These are phyloP conservation scores for Sphaerophoria rueppellii DNA, from an alignment of 2,888 invertebrate species.

Conservation along the genomic window DNA sequence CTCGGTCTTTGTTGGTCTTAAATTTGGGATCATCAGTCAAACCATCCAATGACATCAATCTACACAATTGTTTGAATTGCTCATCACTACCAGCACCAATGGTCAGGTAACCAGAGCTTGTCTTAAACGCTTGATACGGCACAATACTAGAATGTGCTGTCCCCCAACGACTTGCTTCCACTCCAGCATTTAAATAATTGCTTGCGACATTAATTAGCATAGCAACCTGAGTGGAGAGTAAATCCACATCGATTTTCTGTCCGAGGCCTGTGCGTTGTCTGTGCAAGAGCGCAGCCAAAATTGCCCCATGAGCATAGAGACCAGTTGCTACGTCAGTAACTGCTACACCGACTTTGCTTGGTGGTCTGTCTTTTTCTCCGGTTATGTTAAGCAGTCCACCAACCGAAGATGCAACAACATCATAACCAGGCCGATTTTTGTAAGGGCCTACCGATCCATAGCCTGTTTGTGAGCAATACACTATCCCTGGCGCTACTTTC, in stretches of 20 bases:
- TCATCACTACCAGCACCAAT: constrained; percentile 93
- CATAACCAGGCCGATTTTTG: constrained; percentile 94
- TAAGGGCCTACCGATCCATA: constrained; percentile 96
- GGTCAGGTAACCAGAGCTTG: constrained; percentile 91
- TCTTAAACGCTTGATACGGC: constrained; percentile 95
- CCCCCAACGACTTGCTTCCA: constrained; percentile 92
- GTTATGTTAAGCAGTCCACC: constrained; percentile 96
- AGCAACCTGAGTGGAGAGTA: constrained; percentile 96
- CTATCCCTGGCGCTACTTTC: constrained; percentile 88
- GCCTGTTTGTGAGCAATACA: constrained; percentile 97
- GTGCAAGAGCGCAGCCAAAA: constrained; percentile 93
- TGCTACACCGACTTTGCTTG: constrained; percentile 96
- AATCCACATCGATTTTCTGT: constrained; percentile 96
- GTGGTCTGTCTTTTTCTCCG: constrained; percentile 91
- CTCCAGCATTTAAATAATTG: constrained; percentile 93
- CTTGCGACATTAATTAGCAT: constrained; percentile 94
- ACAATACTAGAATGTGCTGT: constrained; percentile 97
- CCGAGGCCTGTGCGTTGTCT: constrained; percentile 90
- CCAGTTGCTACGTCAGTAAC: constrained; percentile 97
- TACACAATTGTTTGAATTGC: constrained; percentile 90
- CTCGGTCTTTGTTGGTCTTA: constrained; percentile 88
- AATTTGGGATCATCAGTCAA: constrained; percentile 87
- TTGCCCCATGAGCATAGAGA: constrained; percentile 96
- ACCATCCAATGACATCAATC: constrained; percentile 84
- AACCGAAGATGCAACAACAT: constrained; percentile 96